Base-by-base conservation (phyloP, 2,888 invertebrate species). In the Neoscelio sp. region DNA sequence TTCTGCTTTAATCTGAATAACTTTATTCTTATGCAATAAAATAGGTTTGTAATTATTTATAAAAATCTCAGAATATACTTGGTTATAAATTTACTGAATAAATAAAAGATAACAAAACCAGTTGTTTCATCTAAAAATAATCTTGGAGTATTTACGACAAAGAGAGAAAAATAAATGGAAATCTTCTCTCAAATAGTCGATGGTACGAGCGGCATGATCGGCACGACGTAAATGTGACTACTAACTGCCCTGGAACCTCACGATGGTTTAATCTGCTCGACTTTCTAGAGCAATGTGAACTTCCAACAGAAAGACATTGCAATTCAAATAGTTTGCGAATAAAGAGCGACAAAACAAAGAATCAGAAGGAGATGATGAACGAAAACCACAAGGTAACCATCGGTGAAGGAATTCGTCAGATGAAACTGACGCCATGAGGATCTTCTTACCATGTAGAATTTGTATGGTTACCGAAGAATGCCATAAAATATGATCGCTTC, bases 401-500 rank as follows among this genome's bases (percentile, higher is more conserved):
- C 83, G 82, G 81, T 10, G 84, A 84, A 84, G 82, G 86, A 88
- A 88, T 88, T 88, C 86, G 86, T 88, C 87, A 88, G 86, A 80
- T 84, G 85, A 84, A 86, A 87, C 85, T 85, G 83, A 83, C 83
- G 84, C 83, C 82, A 80, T 68, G 82, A 81, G 85, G 82, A 86
- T 52, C 58, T 60, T 58, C 58, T 67, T 74, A 58, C 50, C 48
- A 33, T 15, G 38, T 35, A 26, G 52, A 67, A 82, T 83, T 82
- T 75, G 78, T 78, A 82, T 78, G 83, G 75, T 83, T 84, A 82
- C 81, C 74, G 74, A 80, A 83, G 64, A 79, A 81, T 82, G 70
- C 83, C 78, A 83, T 78, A 81, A 84, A 84, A 85, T 84, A 83
- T 80, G 83, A 85, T 86, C 85, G 54, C 52, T 65, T 28, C 48